Percentiles rank a stretch among this genome's conserved stretches.
Evolutionary conservation across 2,888 invertebrate species (phyloP).

Genomic region (Pyrocoelia pectoralis): DNA sequence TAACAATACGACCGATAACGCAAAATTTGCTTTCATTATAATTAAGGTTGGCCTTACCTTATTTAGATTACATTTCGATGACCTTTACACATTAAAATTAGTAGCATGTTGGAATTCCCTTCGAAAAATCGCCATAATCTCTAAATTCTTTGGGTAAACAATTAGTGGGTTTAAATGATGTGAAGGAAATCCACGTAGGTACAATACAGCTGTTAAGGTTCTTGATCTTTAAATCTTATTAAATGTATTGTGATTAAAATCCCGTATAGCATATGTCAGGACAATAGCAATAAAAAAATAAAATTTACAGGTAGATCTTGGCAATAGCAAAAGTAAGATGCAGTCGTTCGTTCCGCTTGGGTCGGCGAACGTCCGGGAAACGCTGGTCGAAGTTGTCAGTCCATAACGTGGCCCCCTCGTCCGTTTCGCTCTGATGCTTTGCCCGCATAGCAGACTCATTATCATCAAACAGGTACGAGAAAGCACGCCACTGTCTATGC

Average conservation of each 20-base stretch:
- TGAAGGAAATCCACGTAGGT: background rate
- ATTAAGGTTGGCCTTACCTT: background rate
- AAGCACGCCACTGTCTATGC: slow-evolving; percentile 44
- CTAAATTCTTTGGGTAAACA: background rate
- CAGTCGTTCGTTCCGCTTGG: slow-evolving; percentile 53
- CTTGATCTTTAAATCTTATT: slow-evolving; percentile 5
- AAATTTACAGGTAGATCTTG: slow-evolving; percentile 36
- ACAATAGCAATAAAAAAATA: slow-evolving; percentile 28
- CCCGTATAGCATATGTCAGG: slow-evolving; percentile 23
- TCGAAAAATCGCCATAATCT: background rate
- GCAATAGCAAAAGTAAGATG: slow-evolving; percentile 42
- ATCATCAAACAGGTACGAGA: slow-evolving; percentile 41
- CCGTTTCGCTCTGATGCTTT: slow-evolving; percentile 42
- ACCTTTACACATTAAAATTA: background rate
- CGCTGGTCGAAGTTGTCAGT: slow-evolving; percentile 50
- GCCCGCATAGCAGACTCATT: slow-evolving; percentile 41
- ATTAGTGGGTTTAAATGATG: background rate
- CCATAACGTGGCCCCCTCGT: slow-evolving; percentile 50
- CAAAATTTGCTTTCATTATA: background rate
- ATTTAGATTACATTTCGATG: background rate
- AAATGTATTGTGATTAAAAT: background rate
- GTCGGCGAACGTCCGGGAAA: slow-evolving; percentile 53
- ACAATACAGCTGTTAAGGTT: slow-evolving; percentile 8
- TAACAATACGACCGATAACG: background rate
- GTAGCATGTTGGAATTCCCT: background rate